Percentiles rank a stretch among this genome's conserved stretches.
Evolutionary conservation across 2,113 vertebrate genomes (phyloP).

Genomic region (Psettodes erumei): DNA sequence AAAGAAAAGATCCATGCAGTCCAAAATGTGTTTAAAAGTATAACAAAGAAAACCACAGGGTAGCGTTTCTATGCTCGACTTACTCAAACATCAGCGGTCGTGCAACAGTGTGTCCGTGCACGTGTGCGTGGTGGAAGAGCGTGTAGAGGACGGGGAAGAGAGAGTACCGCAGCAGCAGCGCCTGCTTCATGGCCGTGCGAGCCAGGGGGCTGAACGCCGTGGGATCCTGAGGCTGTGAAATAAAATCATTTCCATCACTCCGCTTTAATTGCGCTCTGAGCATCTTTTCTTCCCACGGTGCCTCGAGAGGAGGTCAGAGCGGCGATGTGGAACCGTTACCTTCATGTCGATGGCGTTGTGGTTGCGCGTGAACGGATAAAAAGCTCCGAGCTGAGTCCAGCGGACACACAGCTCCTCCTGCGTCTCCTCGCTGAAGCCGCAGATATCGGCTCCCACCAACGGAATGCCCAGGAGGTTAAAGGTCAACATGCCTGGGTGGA

Average conservation of each 20-base stretch:
- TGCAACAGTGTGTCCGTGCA: constrained; percentile 85
- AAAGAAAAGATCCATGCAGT: background rate
- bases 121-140: constrained; percentile 88
- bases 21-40: background rate
- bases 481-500: constrained; percentile 85
- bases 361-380: constrained; percentile 92
- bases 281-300: background rate
- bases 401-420: constrained; percentile 89
- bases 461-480: constrained; percentile 91
- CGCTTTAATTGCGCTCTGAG: background rate
- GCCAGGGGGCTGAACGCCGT: constrained; percentile 82
- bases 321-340: constrained; percentile 50
- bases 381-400: constrained; percentile 91
- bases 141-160: constrained; percentile 91
- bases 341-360: constrained; percentile 84
- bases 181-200: constrained; percentile 85
- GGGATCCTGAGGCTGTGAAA: constrained; percentile 87
- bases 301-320: background rate
- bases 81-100: constrained; percentile 90
- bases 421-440: constrained; percentile 85
- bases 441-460: constrained; percentile 87
- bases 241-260: background rate
- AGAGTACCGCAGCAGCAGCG: constrained; percentile 87
- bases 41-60: background rate
- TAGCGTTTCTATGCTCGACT: constrained; percentile 31